phyloP scores from a whole-genome alignment of 1,140 invertebrate genomes.

The Listronotus oregonensis region DNA sequence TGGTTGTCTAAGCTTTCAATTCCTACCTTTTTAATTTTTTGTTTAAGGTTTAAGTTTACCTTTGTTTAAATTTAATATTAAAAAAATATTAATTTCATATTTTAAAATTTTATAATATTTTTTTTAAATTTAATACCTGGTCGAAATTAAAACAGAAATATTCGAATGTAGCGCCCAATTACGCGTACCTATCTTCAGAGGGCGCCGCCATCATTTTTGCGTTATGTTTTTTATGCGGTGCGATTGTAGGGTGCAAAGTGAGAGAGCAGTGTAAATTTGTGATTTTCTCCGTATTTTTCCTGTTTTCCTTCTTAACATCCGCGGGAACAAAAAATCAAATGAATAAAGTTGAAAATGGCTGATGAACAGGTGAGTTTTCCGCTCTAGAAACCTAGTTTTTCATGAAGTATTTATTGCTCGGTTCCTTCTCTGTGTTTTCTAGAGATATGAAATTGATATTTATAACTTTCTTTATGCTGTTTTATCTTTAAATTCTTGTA shows the following conservation, averaged over 20 bases:
- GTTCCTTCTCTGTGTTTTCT: neutral
- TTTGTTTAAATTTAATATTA: too few relatives aligned
- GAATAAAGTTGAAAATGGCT: conserved; percentile 63
- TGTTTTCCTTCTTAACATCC: conserved; percentile 10
- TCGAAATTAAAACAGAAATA: too few relatives aligned
- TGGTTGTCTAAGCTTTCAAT: too few relatives aligned
- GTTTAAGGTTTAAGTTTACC: too few relatives aligned
- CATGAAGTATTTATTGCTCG: neutral
- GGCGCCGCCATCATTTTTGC: conserved; percentile 31
- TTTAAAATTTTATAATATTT: too few relatives aligned
- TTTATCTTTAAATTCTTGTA: neutral
- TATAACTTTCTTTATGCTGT: neutral
- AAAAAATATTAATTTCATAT: too few relatives aligned
- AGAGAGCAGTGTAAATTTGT: conserved; percentile 15
- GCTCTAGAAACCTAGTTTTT: neutral
- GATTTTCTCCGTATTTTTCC: conserved; percentile 6
- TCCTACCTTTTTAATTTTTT: too few relatives aligned
- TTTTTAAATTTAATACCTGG: neutral
- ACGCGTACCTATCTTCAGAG: conserved; percentile 16
- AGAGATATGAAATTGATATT: conserved; percentile 13
- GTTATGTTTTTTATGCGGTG: conserved; percentile 32
- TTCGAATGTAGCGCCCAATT: neutral
- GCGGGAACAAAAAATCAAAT: conserved; percentile 47
- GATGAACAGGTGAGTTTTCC: conserved; percentile 63
- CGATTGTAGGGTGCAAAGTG: conserved; percentile 21